These are phyloP conservation scores for Herpetotheres cachinnans DNA, from an alignment of 2,113 vertebrate genomes.

Conservation along the genomic window DNA sequence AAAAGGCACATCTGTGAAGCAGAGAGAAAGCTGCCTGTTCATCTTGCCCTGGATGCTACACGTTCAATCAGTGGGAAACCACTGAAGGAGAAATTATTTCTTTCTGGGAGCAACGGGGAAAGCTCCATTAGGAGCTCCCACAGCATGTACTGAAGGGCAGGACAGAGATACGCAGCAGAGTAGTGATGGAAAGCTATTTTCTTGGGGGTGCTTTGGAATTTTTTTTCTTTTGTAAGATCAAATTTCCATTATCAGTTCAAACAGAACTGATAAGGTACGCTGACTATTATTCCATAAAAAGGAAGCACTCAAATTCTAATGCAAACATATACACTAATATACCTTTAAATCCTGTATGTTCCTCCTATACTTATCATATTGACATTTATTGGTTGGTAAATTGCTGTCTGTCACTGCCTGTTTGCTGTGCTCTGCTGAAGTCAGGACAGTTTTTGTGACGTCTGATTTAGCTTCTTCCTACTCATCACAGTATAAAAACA, in stretches of 20 bases:
- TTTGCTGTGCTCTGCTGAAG: not conserved
- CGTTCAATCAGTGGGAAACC: not conserved
- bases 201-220: not conserved
- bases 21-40: not conserved
- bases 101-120: not conserved
- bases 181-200: not conserved
- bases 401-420: not conserved
- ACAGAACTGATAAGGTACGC: not conserved
- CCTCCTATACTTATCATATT: not conserved
- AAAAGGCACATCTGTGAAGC: not conserved
- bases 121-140: not conserved
- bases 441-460: not conserved
- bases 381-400: not conserved
- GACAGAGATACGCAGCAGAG: not conserved
- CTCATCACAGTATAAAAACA: not conserved
- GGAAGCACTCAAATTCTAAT: not conserved
- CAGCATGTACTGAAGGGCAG: not conserved
- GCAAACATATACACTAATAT: not conserved
- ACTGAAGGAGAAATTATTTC: not conserved
- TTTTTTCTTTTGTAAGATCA: not conserved
- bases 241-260: not conserved
- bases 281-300: not conserved
- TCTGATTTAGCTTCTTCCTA: constrained; percentile 43
- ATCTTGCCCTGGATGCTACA: not conserved
- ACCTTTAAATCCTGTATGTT: constrained; percentile 56